A percentile compares a stretch with the other conserved stretches of the same genome.
Evolutionary conservation across 2,113 vertebrate species (phyloP).

Genomic region (Chaetura pelagica): DNA sequence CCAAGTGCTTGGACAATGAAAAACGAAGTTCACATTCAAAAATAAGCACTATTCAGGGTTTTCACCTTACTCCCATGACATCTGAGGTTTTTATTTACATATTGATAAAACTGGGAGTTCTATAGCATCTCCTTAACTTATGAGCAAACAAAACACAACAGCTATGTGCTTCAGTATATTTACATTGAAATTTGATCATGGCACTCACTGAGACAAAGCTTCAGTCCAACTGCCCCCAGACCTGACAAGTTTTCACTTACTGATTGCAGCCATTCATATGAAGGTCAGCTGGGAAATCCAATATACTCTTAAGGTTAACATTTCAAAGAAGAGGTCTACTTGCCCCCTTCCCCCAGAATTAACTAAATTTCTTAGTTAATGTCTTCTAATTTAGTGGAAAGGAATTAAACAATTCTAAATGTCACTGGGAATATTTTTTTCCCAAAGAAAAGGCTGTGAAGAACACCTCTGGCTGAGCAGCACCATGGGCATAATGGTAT

Average conservation of each 20-base stretch:
- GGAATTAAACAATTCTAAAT: not conserved
- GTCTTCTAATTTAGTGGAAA: not conserved
- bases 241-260: not conserved
- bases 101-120: not conserved
- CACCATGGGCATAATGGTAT: not conserved
- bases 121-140: not conserved
- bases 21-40: not conserved
- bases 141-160: not conserved
- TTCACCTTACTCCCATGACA: not conserved
- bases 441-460: not conserved
- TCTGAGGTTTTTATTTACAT: not conserved
- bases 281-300: not conserved
- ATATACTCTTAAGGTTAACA: not conserved
- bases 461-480: not conserved
- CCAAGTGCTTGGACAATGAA: not conserved
- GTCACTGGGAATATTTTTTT: not conserved
- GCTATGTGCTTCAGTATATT: not conserved
- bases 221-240: not conserved
- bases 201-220: not conserved
- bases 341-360: not conserved
- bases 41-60: not conserved
- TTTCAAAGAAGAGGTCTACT: not conserved
- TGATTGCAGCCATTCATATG: not conserved
- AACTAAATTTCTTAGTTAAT: not conserved
- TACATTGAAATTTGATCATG: not conserved